phyloP scores from a whole-genome alignment of 2,888 invertebrate genomes.

The Plagodis dolabraria region DNA sequence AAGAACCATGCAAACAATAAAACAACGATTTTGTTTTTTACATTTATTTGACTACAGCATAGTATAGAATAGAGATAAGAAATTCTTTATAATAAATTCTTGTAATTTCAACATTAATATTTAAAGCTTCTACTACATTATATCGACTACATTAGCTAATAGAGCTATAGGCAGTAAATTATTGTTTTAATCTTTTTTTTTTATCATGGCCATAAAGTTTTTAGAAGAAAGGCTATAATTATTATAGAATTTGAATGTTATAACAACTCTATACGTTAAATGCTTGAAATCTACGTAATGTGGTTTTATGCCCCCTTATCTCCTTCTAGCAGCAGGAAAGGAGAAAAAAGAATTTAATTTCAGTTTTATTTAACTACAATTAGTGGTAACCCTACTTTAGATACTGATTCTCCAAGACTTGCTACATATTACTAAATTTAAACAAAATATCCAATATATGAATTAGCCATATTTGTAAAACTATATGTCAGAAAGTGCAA shows the following conservation, averaged over 20 bases:
- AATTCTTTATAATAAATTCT: conserved; percentile 69
- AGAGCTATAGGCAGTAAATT: conserved; percentile 69
- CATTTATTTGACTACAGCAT: conserved; percentile 78
- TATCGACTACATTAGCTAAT: conserved; percentile 62
- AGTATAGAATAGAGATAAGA: conserved; percentile 70
- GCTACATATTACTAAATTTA: too few relatives aligned
- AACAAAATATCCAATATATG: too few relatives aligned
- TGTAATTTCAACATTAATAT: conserved; percentile 60
- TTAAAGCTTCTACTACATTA: conserved; percentile 69
- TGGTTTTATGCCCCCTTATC: conserved; percentile 71
- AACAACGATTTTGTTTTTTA: conserved; percentile 63
- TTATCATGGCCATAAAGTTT: conserved; percentile 78
- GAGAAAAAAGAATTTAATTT: conserved; percentile 49
- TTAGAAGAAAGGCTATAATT: conserved; percentile 59
- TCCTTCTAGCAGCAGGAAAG: conserved; percentile 82
- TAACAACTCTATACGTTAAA: conserved; percentile 49
- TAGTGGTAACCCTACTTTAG: conserved; percentile 50
- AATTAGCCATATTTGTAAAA: too few relatives aligned
- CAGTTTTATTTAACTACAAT: conserved; percentile 44
- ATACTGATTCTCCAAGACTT: conserved; percentile 7
- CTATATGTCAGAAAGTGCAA: too few relatives aligned
- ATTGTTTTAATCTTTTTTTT: conserved; percentile 60
- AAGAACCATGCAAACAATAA: conserved; percentile 52
- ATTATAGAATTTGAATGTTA: conserved; percentile 72
- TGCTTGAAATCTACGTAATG: conserved; percentile 39